A percentile compares a stretch with the other conserved stretches of the same genome.
phyloP scores from a whole-genome alignment of 1,140 invertebrate species.

The Dufourea novaeangliae region DNA sequence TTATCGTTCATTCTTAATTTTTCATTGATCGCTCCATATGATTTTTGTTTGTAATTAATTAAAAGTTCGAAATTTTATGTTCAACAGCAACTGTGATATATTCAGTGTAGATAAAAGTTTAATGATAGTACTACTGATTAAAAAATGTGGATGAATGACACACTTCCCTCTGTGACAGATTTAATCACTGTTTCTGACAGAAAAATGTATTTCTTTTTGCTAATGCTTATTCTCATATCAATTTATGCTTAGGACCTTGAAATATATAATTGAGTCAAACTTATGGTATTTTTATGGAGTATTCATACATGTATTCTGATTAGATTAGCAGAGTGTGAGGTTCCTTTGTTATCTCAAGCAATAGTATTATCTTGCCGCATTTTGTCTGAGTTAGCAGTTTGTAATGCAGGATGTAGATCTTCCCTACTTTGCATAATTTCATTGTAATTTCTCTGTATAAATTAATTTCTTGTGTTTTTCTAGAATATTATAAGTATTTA shows the following conservation, averaged over 20 bases:
- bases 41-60: too few species aligned
- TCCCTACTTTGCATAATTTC: too few species aligned
- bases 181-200: too few species aligned
- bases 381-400: not conserved
- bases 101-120: too few species aligned
- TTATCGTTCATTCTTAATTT: not conserved
- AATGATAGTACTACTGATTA: not conserved
- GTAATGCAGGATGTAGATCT: too few species aligned
- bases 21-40: not conserved
- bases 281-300: not conserved
- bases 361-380: not conserved
- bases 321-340: not conserved
- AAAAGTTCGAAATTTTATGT: too few species aligned
- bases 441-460: not conserved
- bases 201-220: too few species aligned
- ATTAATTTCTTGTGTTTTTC: not conserved
- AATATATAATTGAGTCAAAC: not conserved
- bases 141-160: not conserved
- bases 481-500: conserved; percentile 12
- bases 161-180: not conserved
- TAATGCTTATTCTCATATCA: not conserved
- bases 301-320: not conserved
- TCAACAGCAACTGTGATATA: too few species aligned
- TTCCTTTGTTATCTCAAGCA: not conserved
- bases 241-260: not conserved